Percentiles rank a stretch among this genome's conserved stretches.
These are phyloP conservation scores for Molorchus minor DNA, from an alignment of 2,888 invertebrate genomes.

Conservation along the genomic window DNA sequence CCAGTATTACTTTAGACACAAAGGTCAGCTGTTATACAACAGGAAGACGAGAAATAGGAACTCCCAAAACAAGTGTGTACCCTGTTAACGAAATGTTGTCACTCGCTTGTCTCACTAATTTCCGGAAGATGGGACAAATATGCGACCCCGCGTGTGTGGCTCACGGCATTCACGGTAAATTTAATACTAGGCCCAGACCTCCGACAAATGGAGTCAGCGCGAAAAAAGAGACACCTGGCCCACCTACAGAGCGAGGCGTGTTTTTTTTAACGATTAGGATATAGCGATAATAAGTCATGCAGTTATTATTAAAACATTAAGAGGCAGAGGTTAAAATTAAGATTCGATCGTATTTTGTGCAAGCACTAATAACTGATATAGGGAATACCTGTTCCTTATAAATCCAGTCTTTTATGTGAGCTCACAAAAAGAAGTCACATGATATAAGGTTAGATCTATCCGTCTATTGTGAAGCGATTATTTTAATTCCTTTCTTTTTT, in stretches of 20 bases:
- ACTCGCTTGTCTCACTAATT: conserved; percentile 28
- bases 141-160: conserved; percentile 41
- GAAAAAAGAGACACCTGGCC: conserved; percentile 36
- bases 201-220: conserved; percentile 18
- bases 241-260: conserved; percentile 30
- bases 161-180: conserved; percentile 32
- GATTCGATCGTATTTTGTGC: background rate
- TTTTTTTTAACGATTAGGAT: conserved; percentile 16
- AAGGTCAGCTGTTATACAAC: conserved; percentile 11
- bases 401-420: too few relatives aligned
- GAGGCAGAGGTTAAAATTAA: background rate
- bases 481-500: too few relatives aligned
- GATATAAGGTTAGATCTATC: too few relatives aligned
- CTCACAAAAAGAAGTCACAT: too few relatives aligned
- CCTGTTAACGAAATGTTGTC: conserved; percentile 23
- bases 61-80: conserved; percentile 16
- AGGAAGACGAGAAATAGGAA: conserved; percentile 12
- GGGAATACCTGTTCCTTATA: too few relatives aligned
- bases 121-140: conserved; percentile 30
- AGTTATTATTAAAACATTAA: background rate
- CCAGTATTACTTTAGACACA: background rate
- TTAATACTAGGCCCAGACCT: conserved; percentile 24
- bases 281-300: too few relatives aligned
- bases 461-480: too few relatives aligned
- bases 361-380: background rate